phyloP scores from a whole-genome alignment of 2,113 vertebrate genomes.

The Pipa parva region DNA sequence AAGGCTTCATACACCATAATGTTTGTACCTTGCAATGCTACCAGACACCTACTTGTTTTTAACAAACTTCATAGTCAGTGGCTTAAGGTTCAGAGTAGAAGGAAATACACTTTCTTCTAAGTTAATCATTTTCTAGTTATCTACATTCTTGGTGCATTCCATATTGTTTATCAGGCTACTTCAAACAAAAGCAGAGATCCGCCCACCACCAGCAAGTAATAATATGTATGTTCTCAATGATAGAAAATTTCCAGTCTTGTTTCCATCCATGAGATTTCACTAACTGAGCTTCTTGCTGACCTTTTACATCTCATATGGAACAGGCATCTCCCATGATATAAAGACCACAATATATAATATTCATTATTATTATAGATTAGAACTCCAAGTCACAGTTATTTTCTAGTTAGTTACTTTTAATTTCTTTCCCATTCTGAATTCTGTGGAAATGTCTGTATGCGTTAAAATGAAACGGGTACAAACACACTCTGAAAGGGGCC shows the following conservation, averaged over 20 bases:
- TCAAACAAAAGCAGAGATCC: constrained; percentile 61
- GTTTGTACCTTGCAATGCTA: background rate
- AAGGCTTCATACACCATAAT: no score
- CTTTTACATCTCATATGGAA: no score
- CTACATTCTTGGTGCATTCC: constrained; percentile 45
- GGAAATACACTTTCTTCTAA: constrained; percentile 53
- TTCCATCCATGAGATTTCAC: constrained; percentile 38
- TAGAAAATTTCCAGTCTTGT: constrained; percentile 38
- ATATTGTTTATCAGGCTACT: constrained; percentile 52
- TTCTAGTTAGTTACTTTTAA: no score
- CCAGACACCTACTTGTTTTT: background rate
- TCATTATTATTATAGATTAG: no score
- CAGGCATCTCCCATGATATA: no score
- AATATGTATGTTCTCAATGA: constrained; percentile 11
- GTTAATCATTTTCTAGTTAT: constrained; percentile 62
- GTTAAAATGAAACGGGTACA: background rate
- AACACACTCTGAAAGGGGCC: constrained; percentile 1
- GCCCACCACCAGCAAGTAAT: constrained; percentile 46
- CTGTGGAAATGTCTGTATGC: background rate
- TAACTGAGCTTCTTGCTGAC: no score
- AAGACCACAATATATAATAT: no score
- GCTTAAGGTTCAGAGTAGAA: constrained; percentile 35
- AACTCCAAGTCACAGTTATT: no score
- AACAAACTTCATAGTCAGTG: background rate
- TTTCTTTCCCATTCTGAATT: background rate